Conservation (phyloP, 1,140 invertebrate species). For the Amyelois transitella region DNA sequence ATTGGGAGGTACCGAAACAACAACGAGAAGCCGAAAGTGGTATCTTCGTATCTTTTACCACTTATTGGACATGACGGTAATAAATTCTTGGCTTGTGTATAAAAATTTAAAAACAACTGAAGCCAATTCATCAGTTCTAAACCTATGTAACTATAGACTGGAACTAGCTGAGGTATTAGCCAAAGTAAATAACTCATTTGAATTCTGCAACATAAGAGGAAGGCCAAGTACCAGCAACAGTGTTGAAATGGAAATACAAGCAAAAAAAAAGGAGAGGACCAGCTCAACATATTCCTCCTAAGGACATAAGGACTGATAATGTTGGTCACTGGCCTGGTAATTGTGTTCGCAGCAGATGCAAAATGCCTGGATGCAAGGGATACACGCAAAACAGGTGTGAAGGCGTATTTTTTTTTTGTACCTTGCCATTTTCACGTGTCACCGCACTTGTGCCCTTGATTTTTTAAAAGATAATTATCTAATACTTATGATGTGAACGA, state of each 20-base stretch:
- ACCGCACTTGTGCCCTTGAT: no score
- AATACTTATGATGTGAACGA: no score
- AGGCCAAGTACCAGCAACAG: conserved; percentile 27
- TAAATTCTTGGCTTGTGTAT: conserved; percentile 12
- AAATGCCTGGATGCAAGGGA: conserved; percentile 40
- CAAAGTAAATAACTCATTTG: conserved; percentile 30
- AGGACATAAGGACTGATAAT: conserved; percentile 35
- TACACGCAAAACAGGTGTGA: conserved; percentile 23
- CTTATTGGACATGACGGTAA: conserved; percentile 39
- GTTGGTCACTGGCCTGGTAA: conserved; percentile 25
- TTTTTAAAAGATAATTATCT: no score
- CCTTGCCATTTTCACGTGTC: no score
- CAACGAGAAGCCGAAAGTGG: conserved; percentile 43
- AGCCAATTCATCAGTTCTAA: conserved; percentile 27
- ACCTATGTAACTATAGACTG: conserved; percentile 31
- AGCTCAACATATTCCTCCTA: conserved; percentile 33
- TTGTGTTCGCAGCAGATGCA: conserved; percentile 28
- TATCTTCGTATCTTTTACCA: conserved; percentile 53
- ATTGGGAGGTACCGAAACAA: conserved; percentile 56
- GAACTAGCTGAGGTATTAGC: conserved; percentile 34
- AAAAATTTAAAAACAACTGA: conserved; percentile 25
- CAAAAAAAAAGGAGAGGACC: conserved; percentile 34
- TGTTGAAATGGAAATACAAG: conserved; percentile 33
- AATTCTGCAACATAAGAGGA: conserved; percentile 36
- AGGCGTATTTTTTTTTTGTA: no score